Conservation (phyloP, 2,113 vertebrate genomes). For the Pelvicachromis taeniatus region DNA sequence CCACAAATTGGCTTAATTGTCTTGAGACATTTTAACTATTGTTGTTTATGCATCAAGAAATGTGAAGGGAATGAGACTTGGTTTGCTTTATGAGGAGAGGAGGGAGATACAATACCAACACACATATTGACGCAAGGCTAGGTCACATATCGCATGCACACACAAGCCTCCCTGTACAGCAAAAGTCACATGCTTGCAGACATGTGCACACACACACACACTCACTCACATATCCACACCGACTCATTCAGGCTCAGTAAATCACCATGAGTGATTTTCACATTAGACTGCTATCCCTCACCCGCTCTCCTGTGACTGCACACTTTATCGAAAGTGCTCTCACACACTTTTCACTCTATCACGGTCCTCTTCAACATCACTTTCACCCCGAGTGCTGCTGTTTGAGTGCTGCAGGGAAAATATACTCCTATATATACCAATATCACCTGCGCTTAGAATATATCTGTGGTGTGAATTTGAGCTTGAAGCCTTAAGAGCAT, state of each 20-base stretch:
- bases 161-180: neutral
- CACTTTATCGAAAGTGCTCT: slow-evolving; percentile 48
- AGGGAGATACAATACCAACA: neutral
- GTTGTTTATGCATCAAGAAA: slow-evolving; percentile 21
- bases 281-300: slow-evolving; percentile 25
- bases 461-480: neutral
- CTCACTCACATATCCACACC: neutral
- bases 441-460: neutral
- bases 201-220: no score
- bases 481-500: slow-evolving; percentile 37
- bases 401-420: neutral
- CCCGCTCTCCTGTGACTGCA: slow-evolving; percentile 12
- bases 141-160: neutral
- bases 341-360: slow-evolving; percentile 26
- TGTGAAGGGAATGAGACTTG: neutral
- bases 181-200: neutral
- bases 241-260: neutral
- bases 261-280: slow-evolving; percentile 44
- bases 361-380: slow-evolving; percentile 28
- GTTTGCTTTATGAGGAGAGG: neutral
- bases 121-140: neutral
- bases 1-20: slow-evolving; percentile 28
- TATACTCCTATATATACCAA: neutral
- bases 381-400: neutral
- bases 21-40: slow-evolving; percentile 12